Base-by-base conservation (phyloP, 2,888 invertebrate genomes). In the Sesia bembeciformis region DNA sequence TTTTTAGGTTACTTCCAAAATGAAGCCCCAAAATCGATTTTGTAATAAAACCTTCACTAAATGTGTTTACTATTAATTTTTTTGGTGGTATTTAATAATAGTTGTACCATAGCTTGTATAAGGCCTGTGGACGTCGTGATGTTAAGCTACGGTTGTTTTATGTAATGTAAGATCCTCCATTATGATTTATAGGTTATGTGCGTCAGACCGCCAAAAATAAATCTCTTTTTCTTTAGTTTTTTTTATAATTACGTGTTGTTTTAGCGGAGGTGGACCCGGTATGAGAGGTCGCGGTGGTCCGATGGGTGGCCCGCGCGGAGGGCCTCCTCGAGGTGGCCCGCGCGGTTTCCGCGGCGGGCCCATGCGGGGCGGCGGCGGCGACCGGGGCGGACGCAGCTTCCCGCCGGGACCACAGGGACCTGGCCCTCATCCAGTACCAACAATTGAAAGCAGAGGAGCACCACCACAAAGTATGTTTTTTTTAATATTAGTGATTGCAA, bases 371-470 rank as follows among this genome's bases (percentile, higher is more conserved):
- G 78, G 78, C 5, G 84, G 84, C n/a, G 86, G 84, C 1, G 87
- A 82, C 4, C 72, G 84, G 49, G 80, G 88, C n/a, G 85, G 85
- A 0, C 78, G 88, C 5, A 72, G 80, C 50, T 88, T 88, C 58
- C 82, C 81, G 3, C 84, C 83, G 0, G 85, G 85, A 3, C 88
- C 88, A 0, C 88, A 86, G 58, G 89, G 88, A 0, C 89, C 89
- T 0, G 89, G 89, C 4, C 88, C 89, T 4, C 89, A 89, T 62
- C 89, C 89, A 5, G 89, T 89, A 2, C 89, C 88, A 1, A 88
- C 89, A 0, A 86, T 89, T 58, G 89, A 89, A 66, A 79, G 85
- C 3, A 74, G 88, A 61, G 84, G 85, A 53, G 76, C 81, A 54
- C 80, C 80, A 53, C 79, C 80, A 50, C 80, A 70, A 69, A 79